Percentiles rank a stretch among this genome's conserved stretches.
Evolutionary conservation across 2,888 invertebrate species (phyloP).

Genomic region (Xestia xanthographa): DNA sequence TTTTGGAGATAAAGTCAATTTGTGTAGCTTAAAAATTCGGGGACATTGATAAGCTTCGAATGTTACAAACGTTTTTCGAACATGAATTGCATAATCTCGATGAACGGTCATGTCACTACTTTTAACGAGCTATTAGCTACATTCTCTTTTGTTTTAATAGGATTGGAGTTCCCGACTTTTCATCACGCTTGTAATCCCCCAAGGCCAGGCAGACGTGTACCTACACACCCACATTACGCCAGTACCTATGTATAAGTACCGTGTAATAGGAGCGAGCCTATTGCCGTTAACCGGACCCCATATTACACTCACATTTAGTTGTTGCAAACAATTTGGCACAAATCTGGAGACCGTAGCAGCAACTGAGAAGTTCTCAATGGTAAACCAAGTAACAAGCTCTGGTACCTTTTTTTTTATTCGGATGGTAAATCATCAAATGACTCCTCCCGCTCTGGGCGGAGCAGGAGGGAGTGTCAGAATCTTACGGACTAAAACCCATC

Average conservation of each 20-base stretch:
- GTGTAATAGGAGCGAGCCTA: background rate
- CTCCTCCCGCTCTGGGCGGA: too few relatives aligned
- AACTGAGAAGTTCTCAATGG: background rate
- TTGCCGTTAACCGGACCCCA: background rate
- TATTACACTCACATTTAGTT: background rate
- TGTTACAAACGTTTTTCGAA: background rate
- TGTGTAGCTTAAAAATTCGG: slow-evolving; percentile 22
- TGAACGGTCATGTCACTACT: slow-evolving; percentile 7
- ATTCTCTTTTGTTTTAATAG: background rate
- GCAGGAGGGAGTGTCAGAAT: too few relatives aligned
- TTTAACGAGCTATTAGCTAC: slow-evolving; percentile 8
- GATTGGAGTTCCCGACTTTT: background rate
- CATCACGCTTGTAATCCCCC: background rate
- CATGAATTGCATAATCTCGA: slow-evolving; percentile 6
- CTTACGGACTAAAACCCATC: too few relatives aligned
- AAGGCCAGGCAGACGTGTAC: background rate
- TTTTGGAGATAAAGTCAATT: slow-evolving; percentile 32
- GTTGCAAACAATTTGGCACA: background rate
- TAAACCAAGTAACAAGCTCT: background rate
- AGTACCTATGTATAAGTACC: background rate
- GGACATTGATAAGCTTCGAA: background rate
- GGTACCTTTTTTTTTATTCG: too few relatives aligned
- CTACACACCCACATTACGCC: background rate
- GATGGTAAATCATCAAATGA: too few relatives aligned
- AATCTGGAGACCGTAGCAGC: background rate